These are phyloP conservation scores for Panthera tigris DNA, from an alignment of 2,113 vertebrate genomes.

Conservation along the genomic window DNA sequence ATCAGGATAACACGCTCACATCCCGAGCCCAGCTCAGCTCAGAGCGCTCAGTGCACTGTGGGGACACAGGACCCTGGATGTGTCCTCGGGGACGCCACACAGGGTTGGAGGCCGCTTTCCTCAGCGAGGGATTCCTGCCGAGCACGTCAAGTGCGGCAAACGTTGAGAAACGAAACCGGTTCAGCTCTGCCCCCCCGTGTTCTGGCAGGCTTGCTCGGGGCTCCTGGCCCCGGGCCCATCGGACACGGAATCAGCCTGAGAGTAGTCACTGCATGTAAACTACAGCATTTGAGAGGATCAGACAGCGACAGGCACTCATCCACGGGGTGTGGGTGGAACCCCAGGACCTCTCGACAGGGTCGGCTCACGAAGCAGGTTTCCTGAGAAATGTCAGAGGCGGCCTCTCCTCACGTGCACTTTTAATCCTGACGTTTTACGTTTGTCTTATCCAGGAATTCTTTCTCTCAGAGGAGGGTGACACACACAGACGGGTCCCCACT, in stretches of 20 bases:
- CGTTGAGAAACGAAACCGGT: too few relatives aligned
- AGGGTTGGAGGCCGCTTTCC: background rate
- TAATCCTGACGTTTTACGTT: too few relatives aligned
- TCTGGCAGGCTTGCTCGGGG: background rate
- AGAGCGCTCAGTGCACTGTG: background rate
- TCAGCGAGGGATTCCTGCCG: background rate
- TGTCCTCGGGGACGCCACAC: background rate
- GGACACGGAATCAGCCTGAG: accelerated
- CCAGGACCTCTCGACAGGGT: background rate
- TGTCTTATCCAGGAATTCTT: background rate
- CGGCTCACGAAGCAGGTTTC: background rate
- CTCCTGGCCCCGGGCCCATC: background rate
- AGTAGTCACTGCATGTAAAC: background rate
- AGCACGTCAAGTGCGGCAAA: background rate
- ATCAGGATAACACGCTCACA: accelerated
- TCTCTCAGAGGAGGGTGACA: background rate
- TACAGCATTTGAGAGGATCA: background rate
- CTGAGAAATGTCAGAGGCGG: background rate
- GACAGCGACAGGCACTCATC: accelerated
- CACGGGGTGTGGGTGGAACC: too few relatives aligned
- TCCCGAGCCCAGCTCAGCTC: background rate
- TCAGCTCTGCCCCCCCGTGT: background rate
- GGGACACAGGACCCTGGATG: background rate
- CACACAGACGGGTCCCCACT: background rate
- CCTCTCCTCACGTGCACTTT: background rate